Evolutionary conservation across 2,888 invertebrate genomes (phyloP).

Genomic region (Pomacea canaliculata): DNA sequence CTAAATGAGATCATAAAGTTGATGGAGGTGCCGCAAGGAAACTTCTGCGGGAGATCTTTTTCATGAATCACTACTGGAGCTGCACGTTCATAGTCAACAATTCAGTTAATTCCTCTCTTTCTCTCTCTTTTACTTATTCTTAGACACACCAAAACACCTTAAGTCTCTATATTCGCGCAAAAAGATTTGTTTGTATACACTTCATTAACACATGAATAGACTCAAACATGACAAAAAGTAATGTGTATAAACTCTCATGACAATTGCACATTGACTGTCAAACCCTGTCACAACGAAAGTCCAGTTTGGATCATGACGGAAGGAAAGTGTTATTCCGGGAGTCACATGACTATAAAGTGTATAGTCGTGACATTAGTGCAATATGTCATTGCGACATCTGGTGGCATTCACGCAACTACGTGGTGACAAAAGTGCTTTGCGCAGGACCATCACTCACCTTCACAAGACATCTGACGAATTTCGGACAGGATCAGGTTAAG

Average conservation of each 20-base stretch:
- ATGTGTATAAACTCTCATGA: not conserved
- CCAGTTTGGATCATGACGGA: no score
- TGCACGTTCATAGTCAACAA: not conserved
- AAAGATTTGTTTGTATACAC: no score
- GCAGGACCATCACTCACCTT: slow-evolving; percentile 35
- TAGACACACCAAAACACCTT: not conserved
- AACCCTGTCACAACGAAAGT: no score
- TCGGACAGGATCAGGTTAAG: slow-evolving; percentile 49
- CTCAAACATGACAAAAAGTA: not conserved
- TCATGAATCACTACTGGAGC: slow-evolving; percentile 17
- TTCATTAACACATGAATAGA: no score
- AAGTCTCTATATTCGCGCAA: not conserved
- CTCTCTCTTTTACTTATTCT: not conserved
- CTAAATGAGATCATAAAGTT: slow-evolving; percentile 22
- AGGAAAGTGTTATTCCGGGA: no score
- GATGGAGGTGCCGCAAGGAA: slow-evolving; percentile 13
- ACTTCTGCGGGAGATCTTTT: slow-evolving; percentile 10
- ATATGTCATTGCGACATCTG: no score
- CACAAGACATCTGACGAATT: slow-evolving; percentile 50
- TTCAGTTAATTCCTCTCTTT: not conserved
- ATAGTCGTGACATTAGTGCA: no score
- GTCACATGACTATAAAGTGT: no score
- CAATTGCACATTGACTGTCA: no score
- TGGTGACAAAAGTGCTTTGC: no score
- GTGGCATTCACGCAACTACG: no score